phyloP scores from a whole-genome alignment of 2,797 vertebrate species.

The Alcedo quadribrachys region DNA sequence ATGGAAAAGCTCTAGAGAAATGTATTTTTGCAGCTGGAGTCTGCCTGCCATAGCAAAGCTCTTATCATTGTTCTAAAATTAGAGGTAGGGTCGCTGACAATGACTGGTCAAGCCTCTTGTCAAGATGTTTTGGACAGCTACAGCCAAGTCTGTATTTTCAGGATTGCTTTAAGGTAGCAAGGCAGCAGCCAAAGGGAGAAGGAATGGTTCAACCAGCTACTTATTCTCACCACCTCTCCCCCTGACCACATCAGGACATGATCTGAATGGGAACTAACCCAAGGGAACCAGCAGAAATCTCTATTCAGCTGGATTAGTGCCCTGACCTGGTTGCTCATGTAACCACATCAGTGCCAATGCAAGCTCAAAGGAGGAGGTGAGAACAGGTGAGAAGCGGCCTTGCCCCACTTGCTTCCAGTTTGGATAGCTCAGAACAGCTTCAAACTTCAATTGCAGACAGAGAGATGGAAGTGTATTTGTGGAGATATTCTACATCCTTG shows the following conservation, averaged over 20 bases:
- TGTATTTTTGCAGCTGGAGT: not conserved
- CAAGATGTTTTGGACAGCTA: not conserved
- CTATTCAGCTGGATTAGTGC: not conserved
- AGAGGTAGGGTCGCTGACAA: not conserved
- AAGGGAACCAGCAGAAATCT: slow-evolving; percentile 16
- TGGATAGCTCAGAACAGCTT: not conserved
- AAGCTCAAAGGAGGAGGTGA: slow-evolving; percentile 18
- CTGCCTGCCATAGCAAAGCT: not conserved
- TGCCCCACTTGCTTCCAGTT: not conserved
- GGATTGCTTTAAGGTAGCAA: not conserved
- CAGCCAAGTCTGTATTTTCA: not conserved
- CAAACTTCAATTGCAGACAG: not conserved
- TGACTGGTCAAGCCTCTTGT: not conserved
- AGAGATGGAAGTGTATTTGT: not conserved
- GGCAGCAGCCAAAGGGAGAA: not conserved
- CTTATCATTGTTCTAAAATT: not conserved
- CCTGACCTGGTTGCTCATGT: not conserved
- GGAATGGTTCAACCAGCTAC: not conserved
- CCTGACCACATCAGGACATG: not conserved
- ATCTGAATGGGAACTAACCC: not conserved
- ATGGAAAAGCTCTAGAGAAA: slow-evolving; percentile 27
- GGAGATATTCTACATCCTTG: not conserved
- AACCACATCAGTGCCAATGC: not conserved
- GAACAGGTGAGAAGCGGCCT: slow-evolving; percentile 40
- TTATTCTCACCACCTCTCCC: not conserved